Evolutionary conservation across 1,140 invertebrate species (phyloP), one percentile per base, ranked within the genome.

Genomic region (Musca vetustissima): DNA sequence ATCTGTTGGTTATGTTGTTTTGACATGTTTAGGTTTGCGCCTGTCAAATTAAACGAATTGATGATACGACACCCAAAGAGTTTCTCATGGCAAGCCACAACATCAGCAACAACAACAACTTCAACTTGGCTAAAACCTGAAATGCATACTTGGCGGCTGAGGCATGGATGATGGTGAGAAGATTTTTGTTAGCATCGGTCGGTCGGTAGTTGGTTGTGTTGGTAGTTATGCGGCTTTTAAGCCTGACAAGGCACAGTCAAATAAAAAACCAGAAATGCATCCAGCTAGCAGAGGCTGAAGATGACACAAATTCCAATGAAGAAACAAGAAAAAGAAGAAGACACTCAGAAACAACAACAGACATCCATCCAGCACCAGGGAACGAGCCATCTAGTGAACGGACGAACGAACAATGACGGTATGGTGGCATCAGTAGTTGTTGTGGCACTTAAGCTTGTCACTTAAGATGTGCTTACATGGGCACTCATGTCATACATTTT

Each of bases 21-120:
- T 82, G 80, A 82, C 80, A 82, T 82, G 80, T 82, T 82, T 82
- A 82, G 80, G 80, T 79, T 80, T 82, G 80, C 77, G 80, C 80
- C 77, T 82, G 80, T 82, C 80, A 82, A 82, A 82, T 82, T 82
- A 82, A 82, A 82, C 78, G 36, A 43, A 43, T 43, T 43, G 36
- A 43, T 43, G 36, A 43, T 43, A 43, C 36, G 76, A 82, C 80
- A 82, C 78, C 80, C 80, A 81, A 80, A 76, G 79, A 75, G 80
- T 77, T 81, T 82, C 79, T 77, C 78, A 82, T 80, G 79, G 59
- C 55, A 43, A 43, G 11, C 36, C 36, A 43, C 11, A 43, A 13
- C 1, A 11, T 11, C 6, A 43, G 6, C 4, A 13, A 43, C 36
- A 13, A n/a, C n/a, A n/a, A n/a, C n/a, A 43, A 13, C 36, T 2